Evolutionary conservation across 2,113 vertebrate genomes (phyloP).

Genomic region (Amazona vittata): DNA sequence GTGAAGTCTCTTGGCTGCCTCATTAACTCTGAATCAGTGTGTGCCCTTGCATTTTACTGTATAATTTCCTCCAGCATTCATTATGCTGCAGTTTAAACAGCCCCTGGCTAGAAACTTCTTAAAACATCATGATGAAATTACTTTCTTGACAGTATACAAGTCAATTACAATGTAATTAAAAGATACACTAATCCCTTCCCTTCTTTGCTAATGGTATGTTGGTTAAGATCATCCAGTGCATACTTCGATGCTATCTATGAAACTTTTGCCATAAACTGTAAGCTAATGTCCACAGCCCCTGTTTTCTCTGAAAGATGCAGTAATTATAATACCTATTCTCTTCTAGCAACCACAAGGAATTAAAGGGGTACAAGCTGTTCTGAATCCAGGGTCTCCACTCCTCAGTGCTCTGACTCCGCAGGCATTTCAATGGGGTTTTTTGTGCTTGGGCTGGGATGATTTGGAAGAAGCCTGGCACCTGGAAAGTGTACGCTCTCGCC

Average conservation of each 20-base stretch:
- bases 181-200: background rate
- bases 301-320: background rate
- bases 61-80: slow-evolving; percentile 8
- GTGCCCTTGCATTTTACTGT: slow-evolving; percentile 20
- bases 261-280: background rate
- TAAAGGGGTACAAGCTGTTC: background rate
- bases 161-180: slow-evolving; percentile 39
- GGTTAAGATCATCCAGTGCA: background rate
- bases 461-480: background rate
- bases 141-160: background rate
- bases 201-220: background rate
- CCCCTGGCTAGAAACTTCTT: slow-evolving; percentile 38
- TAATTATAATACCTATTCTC: background rate
- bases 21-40: background rate
- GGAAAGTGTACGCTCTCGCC: rapidly evolving
- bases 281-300: background rate
- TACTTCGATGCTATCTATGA: background rate
- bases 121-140: slow-evolving; percentile 5
- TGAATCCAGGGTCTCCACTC: background rate
- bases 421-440: background rate
- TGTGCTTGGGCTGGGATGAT: background rate
- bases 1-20: background rate
- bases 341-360: background rate
- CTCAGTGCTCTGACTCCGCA: background rate
- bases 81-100: background rate